Percentiles rank a stretch among this genome's conserved stretches.
These are phyloP conservation scores for Brachypteracias leptosomus DNA, from an alignment of 2,113 vertebrate species.

Conservation along the genomic window DNA sequence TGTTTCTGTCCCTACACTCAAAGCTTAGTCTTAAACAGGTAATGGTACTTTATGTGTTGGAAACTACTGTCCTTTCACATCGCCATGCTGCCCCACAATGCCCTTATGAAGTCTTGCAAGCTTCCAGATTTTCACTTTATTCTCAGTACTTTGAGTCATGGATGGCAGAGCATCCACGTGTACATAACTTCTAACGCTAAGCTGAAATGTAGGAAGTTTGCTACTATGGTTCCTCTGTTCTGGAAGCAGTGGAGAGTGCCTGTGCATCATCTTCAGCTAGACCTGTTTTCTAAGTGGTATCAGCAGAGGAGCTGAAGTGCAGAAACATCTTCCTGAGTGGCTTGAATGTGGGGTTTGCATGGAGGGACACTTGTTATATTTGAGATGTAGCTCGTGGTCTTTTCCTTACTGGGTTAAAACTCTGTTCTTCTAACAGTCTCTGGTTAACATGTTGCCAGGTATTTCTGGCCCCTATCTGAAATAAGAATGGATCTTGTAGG, in stretches of 20 bases:
- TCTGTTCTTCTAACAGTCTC: not conserved
- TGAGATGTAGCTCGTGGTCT: not conserved
- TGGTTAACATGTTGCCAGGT: not conserved
- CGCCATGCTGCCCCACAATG: not conserved
- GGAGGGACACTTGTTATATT: not conserved
- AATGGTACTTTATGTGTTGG: not conserved
- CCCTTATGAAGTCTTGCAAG: not conserved
- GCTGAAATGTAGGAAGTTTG: not conserved
- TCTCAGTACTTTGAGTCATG: not conserved
- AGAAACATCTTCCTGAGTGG: not conserved
- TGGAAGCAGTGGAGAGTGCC: not conserved
- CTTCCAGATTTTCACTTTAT: not conserved
- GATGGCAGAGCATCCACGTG: accelerated
- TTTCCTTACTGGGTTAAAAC: not conserved
- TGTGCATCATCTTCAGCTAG: not conserved
- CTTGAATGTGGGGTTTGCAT: not conserved
- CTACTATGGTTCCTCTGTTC: not conserved
- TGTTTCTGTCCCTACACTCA: not conserved
- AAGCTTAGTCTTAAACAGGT: not conserved
- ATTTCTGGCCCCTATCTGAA: not conserved
- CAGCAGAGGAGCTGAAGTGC: not conserved
- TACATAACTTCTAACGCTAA: not conserved
- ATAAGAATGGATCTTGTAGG: not conserved
- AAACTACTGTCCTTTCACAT: not conserved
- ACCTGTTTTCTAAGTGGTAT: accelerated